Conservation (phyloP, 2,797 vertebrate genomes). For the Centropyge bicolor region DNA sequence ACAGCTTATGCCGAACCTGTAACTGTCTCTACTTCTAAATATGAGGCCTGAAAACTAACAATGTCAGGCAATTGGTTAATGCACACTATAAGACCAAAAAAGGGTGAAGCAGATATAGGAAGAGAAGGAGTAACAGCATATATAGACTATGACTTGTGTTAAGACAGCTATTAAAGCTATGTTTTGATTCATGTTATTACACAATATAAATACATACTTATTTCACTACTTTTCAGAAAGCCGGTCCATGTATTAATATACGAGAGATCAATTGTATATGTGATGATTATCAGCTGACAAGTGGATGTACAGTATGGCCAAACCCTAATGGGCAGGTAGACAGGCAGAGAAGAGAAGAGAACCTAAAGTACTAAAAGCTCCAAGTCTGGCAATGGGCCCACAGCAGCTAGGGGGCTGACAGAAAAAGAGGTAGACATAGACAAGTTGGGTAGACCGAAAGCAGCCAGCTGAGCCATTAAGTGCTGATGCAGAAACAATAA, state of each 20-base stretch:
- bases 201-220: neutral
- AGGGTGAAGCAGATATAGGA: neutral
- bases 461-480: constrained; percentile 82
- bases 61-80: constrained; percentile 3
- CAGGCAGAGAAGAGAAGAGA: constrained; percentile 44
- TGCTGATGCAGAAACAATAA: constrained; percentile 83
- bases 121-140: neutral
- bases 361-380: constrained; percentile 57
- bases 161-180: no score
- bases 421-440: constrained; percentile 74
- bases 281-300: constrained; percentile 34
- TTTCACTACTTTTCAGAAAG: constrained; percentile 5
- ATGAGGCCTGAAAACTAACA: constrained; percentile 1
- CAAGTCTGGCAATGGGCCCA: constrained; percentile 59
- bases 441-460: constrained; percentile 75
- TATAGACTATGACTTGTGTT: no score
- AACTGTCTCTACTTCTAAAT: constrained; percentile 14
- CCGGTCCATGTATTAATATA: neutral
- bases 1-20: constrained; percentile 24
- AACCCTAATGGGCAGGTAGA: constrained; percentile 42
- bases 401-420: constrained; percentile 70
- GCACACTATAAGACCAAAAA: neutral
- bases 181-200: constrained; percentile 32
- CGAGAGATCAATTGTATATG: constrained; percentile 21
- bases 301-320: constrained; percentile 28